Conservation (phyloP, 1,140 invertebrate species). For the Grapholita molesta region DNA sequence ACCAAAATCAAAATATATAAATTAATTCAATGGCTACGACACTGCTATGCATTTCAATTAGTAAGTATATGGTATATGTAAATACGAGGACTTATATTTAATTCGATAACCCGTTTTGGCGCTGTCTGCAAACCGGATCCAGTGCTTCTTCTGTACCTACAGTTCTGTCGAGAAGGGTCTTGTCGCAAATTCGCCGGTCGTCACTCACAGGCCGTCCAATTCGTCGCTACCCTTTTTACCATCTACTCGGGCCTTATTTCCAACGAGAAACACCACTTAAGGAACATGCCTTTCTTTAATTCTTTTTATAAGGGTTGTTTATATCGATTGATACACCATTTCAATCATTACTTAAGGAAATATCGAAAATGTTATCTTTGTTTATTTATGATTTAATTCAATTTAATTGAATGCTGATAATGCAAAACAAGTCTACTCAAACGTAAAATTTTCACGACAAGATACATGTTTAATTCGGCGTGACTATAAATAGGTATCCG, state of each 20-base stretch:
- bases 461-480: too few relatives aligned
- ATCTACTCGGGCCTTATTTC: conserved; percentile 10
- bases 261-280: conserved; percentile 14
- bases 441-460: too few relatives aligned
- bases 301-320: neutral
- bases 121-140: neutral
- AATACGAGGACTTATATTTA: too few relatives aligned
- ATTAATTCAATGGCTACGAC: too few relatives aligned
- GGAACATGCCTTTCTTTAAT: conserved; percentile 12
- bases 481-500: too few relatives aligned
- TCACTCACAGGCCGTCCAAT: conserved; percentile 9
- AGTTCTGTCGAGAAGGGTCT: neutral
- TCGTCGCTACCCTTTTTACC: conserved; percentile 15
- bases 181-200: conserved; percentile 17
- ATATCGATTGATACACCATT: neutral
- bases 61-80: too few relatives aligned
- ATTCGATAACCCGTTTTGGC: neutral
- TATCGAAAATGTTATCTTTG: neutral
- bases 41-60: too few relatives aligned
- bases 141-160: neutral
- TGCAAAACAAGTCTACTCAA: too few relatives aligned
- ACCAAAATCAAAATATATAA: too few relatives aligned
- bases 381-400: neutral
- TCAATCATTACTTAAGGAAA: neutral
- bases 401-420: too few relatives aligned